phyloP scores from a whole-genome alignment of 1,140 invertebrate species.

The Psilanteris sp. region DNA sequence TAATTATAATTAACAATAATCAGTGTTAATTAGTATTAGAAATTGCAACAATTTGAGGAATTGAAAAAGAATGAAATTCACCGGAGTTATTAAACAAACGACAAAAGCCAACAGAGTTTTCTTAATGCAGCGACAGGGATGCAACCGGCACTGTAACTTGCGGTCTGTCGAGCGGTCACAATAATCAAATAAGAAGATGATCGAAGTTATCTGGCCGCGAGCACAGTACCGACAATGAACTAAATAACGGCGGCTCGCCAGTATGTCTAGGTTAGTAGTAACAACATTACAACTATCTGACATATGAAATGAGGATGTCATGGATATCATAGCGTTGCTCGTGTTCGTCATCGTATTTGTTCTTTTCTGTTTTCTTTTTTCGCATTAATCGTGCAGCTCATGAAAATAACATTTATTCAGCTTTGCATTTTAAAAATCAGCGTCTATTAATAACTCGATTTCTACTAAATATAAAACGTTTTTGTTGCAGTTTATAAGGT shows the following conservation, averaged over 20 bases:
- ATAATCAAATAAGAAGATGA: conserved; percentile 50
- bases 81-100: too few species aligned
- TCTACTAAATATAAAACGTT: too few species aligned
- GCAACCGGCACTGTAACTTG: conserved; percentile 26
- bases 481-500: too few species aligned
- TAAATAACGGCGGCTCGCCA: conserved; percentile 65
- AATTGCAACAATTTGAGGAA: too few species aligned
- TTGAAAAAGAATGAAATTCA: too few species aligned
- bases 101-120: conserved; percentile 6
- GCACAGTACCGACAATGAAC: conserved; percentile 72
- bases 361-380: conserved; percentile 18
- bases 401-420: too few species aligned
- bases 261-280: conserved; percentile 75
- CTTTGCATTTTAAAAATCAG: too few species aligned
- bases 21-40: too few species aligned
- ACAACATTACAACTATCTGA: conserved; percentile 68
- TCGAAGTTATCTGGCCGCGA: conserved; percentile 47
- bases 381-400: too few species aligned
- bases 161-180: conserved; percentile 39
- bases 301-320: conserved; percentile 68
- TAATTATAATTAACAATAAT: too few species aligned
- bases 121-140: conserved; percentile 12
- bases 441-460: too few species aligned
- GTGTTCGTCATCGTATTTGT: conserved; percentile 19
- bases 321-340: conserved; percentile 57